phyloP scores from a whole-genome alignment of 2,113 vertebrate species.

The Onychorhynchus coronatus region DNA sequence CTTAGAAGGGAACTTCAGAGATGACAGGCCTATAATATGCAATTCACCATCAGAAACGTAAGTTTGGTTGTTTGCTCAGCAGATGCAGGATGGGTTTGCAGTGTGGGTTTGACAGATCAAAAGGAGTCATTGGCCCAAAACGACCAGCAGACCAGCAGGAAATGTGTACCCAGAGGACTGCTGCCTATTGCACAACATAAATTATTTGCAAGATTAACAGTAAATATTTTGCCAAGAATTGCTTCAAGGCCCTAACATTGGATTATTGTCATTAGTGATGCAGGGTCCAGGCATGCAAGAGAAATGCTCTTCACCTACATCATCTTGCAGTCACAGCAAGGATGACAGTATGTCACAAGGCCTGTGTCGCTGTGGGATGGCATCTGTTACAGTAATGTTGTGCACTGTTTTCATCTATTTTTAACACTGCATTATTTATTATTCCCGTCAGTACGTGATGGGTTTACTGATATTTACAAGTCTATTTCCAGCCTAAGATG shows the following conservation, averaged over 20 bases:
- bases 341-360: background rate
- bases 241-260: background rate
- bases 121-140: background rate
- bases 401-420: background rate
- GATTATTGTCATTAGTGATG: background rate
- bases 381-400: background rate
- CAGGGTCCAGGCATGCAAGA: background rate
- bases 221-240: background rate
- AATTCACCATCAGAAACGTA: background rate
- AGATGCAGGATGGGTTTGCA: background rate
- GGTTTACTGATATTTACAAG: background rate
- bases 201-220: background rate
- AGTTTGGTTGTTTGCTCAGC: background rate
- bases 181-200: background rate
- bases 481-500: background rate
- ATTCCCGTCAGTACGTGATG: background rate
- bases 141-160: accelerated
- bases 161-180: background rate
- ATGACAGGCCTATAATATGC: background rate
- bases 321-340: background rate
- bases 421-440: slow-evolving; percentile 29
- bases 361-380: background rate
- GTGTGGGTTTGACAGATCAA: background rate
- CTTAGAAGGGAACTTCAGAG: background rate
- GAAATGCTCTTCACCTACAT: background rate